These are phyloP conservation scores for Cecropterus lyciades DNA, from an alignment of 1,140 invertebrate species.

Conservation along the genomic window DNA sequence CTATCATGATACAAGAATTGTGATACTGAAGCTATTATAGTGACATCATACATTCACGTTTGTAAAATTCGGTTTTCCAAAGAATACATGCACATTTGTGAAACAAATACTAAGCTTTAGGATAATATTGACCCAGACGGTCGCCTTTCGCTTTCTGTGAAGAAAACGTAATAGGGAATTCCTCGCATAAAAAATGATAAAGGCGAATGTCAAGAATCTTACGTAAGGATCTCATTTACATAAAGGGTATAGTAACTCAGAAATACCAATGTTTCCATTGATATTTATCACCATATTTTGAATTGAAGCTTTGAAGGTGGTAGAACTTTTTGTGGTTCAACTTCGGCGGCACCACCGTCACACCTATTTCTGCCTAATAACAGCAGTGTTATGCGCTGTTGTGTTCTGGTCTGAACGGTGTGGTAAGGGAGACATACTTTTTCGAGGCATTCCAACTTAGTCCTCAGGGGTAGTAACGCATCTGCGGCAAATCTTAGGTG, in stretches of 20 bases:
- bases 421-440: too few relatives aligned
- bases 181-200: slow-evolving; percentile 45
- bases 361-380: too few relatives aligned
- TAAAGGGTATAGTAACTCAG: slow-evolving; percentile 50
- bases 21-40: slow-evolving; percentile 1
- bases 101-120: slow-evolving; percentile 28
- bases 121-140: slow-evolving; percentile 41
- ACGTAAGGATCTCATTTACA: slow-evolving; percentile 54
- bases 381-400: too few relatives aligned
- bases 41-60: slow-evolving; percentile 1
- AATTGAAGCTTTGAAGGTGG: too few relatives aligned
- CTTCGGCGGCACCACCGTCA: too few relatives aligned
- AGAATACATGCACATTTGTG: slow-evolving; percentile 3
- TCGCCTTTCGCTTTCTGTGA: slow-evolving; percentile 46
- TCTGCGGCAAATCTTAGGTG: too few relatives aligned
- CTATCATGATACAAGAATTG: slow-evolving; percentile 7
- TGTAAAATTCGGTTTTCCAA: slow-evolving; percentile 16
- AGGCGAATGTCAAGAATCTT: slow-evolving; percentile 66
- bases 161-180: slow-evolving; percentile 56
- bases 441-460: too few relatives aligned
- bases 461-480: too few relatives aligned
- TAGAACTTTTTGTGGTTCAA: too few relatives aligned
- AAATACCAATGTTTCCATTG: slow-evolving; percentile 42
- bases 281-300: slow-evolving; percentile 3
- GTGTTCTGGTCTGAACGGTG: too few relatives aligned